Percentiles rank a stretch among this genome's conserved stretches.
These are phyloP conservation scores for Antrozous pallidus DNA, from an alignment of 2,797 vertebrate species.

Conservation along the genomic window DNA sequence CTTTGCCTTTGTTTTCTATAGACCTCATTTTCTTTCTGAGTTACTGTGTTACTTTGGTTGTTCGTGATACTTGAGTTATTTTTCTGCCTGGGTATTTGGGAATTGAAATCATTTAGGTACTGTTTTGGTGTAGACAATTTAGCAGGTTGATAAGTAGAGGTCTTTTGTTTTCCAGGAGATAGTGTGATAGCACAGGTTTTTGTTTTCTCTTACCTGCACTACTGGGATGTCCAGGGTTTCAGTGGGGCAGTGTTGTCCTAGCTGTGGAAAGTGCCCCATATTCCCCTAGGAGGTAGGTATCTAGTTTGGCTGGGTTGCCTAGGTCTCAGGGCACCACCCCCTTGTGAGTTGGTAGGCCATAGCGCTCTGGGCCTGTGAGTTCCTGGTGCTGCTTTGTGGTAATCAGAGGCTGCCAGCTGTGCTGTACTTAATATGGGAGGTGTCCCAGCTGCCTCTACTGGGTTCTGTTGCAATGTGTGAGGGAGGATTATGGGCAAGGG, in stretches of 20 bases:
- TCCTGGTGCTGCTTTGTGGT: not conserved
- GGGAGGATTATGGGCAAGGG: not conserved
- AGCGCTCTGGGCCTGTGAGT: not conserved
- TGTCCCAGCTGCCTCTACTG: not conserved
- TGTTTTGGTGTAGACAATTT: not conserved
- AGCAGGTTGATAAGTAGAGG: not conserved
- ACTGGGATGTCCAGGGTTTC: not conserved
- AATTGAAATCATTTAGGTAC: not conserved
- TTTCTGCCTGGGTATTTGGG: not conserved
- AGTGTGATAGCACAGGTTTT: not conserved
- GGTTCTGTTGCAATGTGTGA: no score
- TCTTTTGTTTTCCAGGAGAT: not conserved
- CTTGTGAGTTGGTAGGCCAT: not conserved
- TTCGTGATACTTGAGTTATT: not conserved
- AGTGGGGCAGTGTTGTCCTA: not conserved
- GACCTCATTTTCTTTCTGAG: not conserved
- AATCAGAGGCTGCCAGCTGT: not conserved
- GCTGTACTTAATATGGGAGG: not conserved
- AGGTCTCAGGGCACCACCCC: not conserved
- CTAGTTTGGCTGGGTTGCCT: not conserved
- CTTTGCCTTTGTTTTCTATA: not conserved
- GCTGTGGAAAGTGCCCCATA: not conserved
- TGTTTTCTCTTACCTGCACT: not conserved
- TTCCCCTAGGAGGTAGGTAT: not conserved
- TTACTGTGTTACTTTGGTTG: not conserved